These are phyloP conservation scores for Acropora yongei DNA, from an alignment of 64 coral and sea anemone species.

Conservation along the genomic window DNA sequence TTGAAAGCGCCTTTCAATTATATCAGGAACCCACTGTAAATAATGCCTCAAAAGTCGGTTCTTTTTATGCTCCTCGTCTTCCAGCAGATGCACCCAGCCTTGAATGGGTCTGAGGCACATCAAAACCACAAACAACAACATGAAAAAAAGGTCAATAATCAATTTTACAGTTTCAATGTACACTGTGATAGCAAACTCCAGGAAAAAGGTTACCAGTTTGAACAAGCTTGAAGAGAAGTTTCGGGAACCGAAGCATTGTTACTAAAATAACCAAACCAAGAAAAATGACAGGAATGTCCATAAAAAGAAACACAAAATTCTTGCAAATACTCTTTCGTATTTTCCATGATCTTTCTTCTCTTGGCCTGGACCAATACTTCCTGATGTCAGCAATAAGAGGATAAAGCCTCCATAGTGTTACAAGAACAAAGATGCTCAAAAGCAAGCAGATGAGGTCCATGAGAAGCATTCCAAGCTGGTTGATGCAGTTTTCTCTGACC, in stretches of 20 bases:
- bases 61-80: constrained; percentile 92
- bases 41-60: constrained; percentile 78
- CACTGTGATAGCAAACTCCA: constrained; percentile 91
- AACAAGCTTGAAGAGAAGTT: constrained; percentile 87
- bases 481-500: constrained; percentile 76
- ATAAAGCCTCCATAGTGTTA: constrained; percentile 93
- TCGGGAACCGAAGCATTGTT: constrained; percentile 80
- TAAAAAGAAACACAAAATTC: constrained; percentile 83
- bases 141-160: constrained; percentile 81
- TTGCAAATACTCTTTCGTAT: constrained; percentile 88
- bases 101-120: constrained; percentile 92
- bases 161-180: constrained; percentile 80
- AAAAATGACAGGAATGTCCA: constrained; percentile 93
- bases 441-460: constrained; percentile 87
- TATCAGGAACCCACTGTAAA: constrained; percentile 86
- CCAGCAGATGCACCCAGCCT: constrained; percentile 93
- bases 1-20: constrained; percentile 73
- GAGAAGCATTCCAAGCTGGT: constrained; percentile 74
- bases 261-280: constrained; percentile 73
- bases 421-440: constrained; percentile 58
- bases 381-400: constrained; percentile 75
- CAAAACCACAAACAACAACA: constrained; percentile 82
- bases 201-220: constrained; percentile 89
- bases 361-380: constrained; percentile 62
- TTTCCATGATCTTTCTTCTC: constrained; percentile 84